A percentile compares a stretch with the other conserved stretches of the same genome.
phyloP scores from a whole-genome alignment of 2,888 invertebrate genomes.

The Anaspis maculata region DNA sequence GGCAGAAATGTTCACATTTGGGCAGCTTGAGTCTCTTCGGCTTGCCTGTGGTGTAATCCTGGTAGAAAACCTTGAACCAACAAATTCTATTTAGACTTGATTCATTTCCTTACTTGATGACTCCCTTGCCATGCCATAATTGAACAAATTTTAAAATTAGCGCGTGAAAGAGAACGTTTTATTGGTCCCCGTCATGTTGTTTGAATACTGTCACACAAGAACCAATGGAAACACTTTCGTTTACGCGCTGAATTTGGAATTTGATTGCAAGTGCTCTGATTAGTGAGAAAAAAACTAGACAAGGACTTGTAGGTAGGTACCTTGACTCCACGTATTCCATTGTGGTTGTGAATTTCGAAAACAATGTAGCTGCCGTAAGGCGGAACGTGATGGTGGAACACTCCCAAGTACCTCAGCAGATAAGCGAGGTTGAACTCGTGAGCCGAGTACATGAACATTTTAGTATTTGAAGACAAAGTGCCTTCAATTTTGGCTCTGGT shows the following conservation, averaged over 20 bases:
- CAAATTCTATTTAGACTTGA: too few species aligned
- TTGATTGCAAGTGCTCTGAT: not conserved
- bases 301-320: slow-evolving; percentile 13
- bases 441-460: slow-evolving; percentile 39
- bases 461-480: slow-evolving; percentile 14
- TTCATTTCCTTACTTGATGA: too few species aligned
- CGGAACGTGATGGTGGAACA: slow-evolving; percentile 34
- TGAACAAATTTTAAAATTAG: too few species aligned
- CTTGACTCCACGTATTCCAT: slow-evolving; percentile 19
- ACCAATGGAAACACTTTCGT: not conserved
- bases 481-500: slow-evolving; percentile 18
- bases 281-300: not conserved
- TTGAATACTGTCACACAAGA: too few species aligned
- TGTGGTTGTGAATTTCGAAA: slow-evolving; percentile 17
- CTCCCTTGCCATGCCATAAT: too few species aligned
- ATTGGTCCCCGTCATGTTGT: too few species aligned
- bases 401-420: slow-evolving; percentile 37
- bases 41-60: slow-evolving; percentile 4
- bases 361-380: slow-evolving; percentile 13
- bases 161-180: too few species aligned
- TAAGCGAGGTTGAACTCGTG: slow-evolving; percentile 47
- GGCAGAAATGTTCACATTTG: slow-evolving; percentile 6
- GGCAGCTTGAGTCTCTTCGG: slow-evolving; percentile 6
- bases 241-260: too few species aligned
- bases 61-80: slow-evolving; percentile 18